phyloP scores from a whole-genome alignment of 53 echinoderm and acorn worm genomes.

The Arbacia lixula region DNA sequence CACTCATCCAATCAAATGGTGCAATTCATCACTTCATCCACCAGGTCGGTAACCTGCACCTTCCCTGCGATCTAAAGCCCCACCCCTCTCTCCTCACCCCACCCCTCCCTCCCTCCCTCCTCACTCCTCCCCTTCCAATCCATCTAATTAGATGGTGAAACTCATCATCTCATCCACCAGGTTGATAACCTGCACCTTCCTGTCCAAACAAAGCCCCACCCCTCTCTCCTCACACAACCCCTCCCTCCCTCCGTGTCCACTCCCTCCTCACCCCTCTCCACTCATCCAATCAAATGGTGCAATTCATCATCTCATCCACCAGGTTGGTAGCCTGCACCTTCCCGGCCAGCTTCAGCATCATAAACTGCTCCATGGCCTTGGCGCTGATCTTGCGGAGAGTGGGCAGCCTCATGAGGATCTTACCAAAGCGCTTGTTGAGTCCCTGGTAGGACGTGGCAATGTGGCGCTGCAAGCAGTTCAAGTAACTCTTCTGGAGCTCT shows the following conservation, averaged over 20 bases:
- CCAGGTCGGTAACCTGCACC: too few species aligned
- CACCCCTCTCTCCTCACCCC: too few species aligned
- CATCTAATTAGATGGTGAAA: slow-evolving; percentile 29
- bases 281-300: slow-evolving; percentile 13
- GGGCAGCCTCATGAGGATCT: slow-evolving; percentile 81
- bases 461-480: slow-evolving; percentile 78
- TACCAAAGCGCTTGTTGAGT: slow-evolving; percentile 70
- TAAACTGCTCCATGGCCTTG: slow-evolving; percentile 84
- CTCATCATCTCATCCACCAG: slow-evolving; percentile 52
- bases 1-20: too few species aligned
- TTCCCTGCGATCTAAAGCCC: too few species aligned
- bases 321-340: slow-evolving; percentile 37
- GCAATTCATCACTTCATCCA: too few species aligned
- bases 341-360: slow-evolving; percentile 69
- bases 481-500: slow-evolving; percentile 62
- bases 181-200: slow-evolving; percentile 45
- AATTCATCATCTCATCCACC: slow-evolving; percentile 53
- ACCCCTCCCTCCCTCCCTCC: too few species aligned
- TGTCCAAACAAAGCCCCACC: slow-evolving; percentile 66
- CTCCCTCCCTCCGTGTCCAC: too few species aligned
- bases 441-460: slow-evolving; percentile 47
- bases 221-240: too few species aligned
- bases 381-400: slow-evolving; percentile 71
- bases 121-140: too few species aligned
- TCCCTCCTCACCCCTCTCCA: too few species aligned